Percentiles rank a stretch among this genome's conserved stretches.
phyloP scores from a whole-genome alignment of 2,797 vertebrate genomes.

The Notolepis coatsorum region DNA sequence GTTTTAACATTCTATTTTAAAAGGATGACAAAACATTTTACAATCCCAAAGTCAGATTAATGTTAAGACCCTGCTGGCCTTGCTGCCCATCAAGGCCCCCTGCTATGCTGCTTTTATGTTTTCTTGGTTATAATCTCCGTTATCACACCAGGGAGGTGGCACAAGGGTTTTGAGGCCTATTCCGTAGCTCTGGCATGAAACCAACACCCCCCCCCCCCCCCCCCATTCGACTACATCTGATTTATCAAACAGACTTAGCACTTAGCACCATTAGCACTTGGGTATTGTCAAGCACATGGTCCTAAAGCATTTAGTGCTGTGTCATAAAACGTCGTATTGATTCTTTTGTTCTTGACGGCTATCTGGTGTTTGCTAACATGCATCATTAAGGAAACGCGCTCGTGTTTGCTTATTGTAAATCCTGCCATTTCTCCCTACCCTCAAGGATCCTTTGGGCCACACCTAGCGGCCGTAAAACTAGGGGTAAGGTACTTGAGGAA shows the following conservation, averaged over 20 bases:
- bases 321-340: conserved; percentile 14
- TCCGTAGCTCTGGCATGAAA: conserved; percentile 4
- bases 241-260: conserved; percentile 20
- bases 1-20: conserved; percentile 73
- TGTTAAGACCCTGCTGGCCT: conserved; percentile 38
- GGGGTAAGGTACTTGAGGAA: conserved; percentile 14
- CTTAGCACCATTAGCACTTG: background rate
- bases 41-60: conserved; percentile 55
- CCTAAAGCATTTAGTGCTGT: conserved; percentile 6
- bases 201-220: no score
- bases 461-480: background rate
- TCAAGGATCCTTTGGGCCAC: background rate
- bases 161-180: background rate
- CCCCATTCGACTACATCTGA: conserved; percentile 1
- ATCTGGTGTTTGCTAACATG: conserved; percentile 10
- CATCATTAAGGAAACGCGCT: conserved; percentile 6
- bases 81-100: conserved; percentile 11
- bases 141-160: background rate
- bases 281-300: conserved; percentile 17
- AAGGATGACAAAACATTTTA: conserved; percentile 66
- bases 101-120: background rate
- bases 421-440: background rate
- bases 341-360: background rate
- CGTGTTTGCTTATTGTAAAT: conserved; percentile 8
- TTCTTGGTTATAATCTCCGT: conserved; percentile 3